Evolutionary conservation across 1,140 invertebrate species (phyloP), one percentile per base, ranked within the genome.

Genomic region (Penaeus japonicus): DNA sequence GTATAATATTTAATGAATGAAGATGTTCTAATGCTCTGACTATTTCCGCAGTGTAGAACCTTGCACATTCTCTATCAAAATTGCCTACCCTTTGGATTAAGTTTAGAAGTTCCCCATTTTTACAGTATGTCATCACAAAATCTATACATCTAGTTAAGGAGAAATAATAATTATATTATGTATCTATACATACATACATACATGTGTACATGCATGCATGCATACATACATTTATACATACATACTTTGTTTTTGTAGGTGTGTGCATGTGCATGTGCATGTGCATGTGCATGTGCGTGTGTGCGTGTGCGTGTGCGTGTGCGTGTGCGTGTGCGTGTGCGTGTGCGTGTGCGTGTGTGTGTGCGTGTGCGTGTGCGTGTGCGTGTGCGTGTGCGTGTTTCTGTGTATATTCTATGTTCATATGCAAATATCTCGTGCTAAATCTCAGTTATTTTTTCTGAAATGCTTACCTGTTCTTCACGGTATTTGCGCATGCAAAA

Each of bases 51-150:
- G 96, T 94, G 93, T 99, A 99, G 93, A 99, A 99, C 91, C 95
- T 95, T 7, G 97, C 96, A 92, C 96, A 97, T 90, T 96, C 95
- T 85, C 96, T 94, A 93, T 97, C 96, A 93, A 99, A 99, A 55
- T 95, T 96, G 54, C 96, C 97, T 90, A 97, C 95, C 92, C 97
- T 97, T 92, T 97, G 97, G 89, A 99, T 96, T 92, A 98, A 96
- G 47, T 96, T 95, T 86, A 99, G 93, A 20, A 99, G 93, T 93
- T 99, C 99, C 39, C 98, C 98, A 92, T 98, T 96, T 92, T 97
- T 96, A 32, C 98, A 98, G 93, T 98, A 99, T 7, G 96, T 97
- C 90, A 99, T 94, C 1, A 98, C 98, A 94, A 99, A 99, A 94
- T 99, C 95, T 96, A 90, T 1, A n/a, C 4, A 32, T 24, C 10